phyloP scores from a whole-genome alignment of 2,113 vertebrate genomes.

The Hypomesus transpacificus region DNA sequence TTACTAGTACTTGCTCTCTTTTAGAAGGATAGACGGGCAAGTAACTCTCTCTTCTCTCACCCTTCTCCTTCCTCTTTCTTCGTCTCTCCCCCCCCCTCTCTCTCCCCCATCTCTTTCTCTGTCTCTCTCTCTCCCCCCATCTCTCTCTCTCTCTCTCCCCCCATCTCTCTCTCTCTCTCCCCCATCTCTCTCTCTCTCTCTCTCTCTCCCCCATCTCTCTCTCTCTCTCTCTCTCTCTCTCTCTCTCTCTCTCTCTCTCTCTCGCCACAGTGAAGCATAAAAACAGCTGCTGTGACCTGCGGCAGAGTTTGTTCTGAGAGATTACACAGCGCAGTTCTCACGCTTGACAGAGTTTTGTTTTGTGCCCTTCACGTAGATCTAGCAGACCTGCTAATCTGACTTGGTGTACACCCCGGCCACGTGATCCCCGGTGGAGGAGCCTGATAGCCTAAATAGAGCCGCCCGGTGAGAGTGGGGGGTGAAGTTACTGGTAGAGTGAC shows the following conservation, averaged over 20 bases:
- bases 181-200: not conserved
- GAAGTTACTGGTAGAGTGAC: conserved; percentile 13
- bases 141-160: not conserved
- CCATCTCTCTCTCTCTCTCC: not conserved
- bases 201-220: not conserved
- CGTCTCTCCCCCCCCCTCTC: no score
- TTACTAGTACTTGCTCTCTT: not conserved
- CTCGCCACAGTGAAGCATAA: conserved; percentile 17
- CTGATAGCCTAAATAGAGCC: conserved; percentile 42
- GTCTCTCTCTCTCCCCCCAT: not conserved
- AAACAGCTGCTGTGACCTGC: conserved; percentile 47
- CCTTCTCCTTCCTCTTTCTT: no score
- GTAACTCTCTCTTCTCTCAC: not conserved
- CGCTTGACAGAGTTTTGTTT: conserved; percentile 56
- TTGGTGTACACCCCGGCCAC: conserved; percentile 45
- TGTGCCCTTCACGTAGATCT: conserved; percentile 48
- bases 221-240: not conserved
- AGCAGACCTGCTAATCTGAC: conserved; percentile 55
- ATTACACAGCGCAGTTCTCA: conserved; percentile 49
- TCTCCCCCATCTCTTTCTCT: no score
- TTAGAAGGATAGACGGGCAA: conserved; percentile 8
- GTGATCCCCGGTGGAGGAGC: conserved; percentile 40
- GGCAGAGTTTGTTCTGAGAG: conserved; percentile 59
- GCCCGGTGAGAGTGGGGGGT: conserved; percentile 20
- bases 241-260: not conserved